phyloP scores from a whole-genome alignment of 2,797 vertebrate genomes.

The Caiman crocodilus region DNA sequence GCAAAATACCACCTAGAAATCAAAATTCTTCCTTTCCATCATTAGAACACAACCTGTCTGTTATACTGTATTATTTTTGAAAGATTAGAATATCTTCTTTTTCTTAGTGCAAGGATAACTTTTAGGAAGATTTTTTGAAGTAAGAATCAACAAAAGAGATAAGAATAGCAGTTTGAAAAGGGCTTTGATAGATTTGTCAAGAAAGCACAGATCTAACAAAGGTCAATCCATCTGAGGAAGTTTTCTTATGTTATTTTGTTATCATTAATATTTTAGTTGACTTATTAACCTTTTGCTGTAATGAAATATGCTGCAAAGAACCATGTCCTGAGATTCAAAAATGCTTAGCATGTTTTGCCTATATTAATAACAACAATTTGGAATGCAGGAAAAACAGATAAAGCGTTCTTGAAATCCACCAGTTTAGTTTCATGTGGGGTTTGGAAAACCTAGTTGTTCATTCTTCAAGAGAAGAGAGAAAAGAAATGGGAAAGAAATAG shows the following conservation, averaged over 20 bases:
- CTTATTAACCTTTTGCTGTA: background rate
- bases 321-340: background rate
- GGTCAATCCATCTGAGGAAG: too few species aligned
- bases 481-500: background rate
- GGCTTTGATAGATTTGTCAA: background rate
- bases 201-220: background rate
- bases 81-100: background rate
- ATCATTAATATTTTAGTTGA: background rate
- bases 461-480: background rate
- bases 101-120: background rate
- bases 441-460: background rate
- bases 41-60: background rate
- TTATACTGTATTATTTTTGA: background rate
- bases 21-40: background rate
- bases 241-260: background rate
- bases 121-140: background rate
- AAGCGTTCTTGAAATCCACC: constrained; percentile 3
- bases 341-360: background rate
- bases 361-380: background rate
- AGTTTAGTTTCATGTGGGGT: constrained; percentile 21
- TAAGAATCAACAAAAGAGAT: background rate
- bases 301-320: background rate
- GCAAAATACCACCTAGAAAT: background rate
- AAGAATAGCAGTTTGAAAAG: background rate
- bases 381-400: background rate